phyloP scores from a whole-genome alignment of 2,113 vertebrate genomes.

The Donacobius atricapilla region DNA sequence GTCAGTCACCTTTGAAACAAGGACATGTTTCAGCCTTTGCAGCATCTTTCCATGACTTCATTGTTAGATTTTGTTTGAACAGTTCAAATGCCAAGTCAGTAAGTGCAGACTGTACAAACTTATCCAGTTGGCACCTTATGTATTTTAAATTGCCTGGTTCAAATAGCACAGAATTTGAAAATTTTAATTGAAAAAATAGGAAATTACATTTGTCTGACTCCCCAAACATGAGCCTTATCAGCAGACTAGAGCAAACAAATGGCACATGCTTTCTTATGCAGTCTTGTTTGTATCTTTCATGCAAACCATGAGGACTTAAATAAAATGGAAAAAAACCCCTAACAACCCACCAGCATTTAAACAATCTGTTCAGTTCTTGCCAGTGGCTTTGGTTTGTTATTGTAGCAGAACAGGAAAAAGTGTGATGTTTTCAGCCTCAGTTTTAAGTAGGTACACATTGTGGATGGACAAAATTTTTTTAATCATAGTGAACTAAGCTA shows the following conservation, averaged over 20 bases:
- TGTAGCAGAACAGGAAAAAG: not conserved
- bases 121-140: not conserved
- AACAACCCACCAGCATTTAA: not conserved
- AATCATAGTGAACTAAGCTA: not conserved
- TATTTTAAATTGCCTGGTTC: not conserved
- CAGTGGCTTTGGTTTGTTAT: not conserved
- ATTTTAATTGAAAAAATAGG: not conserved
- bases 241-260: not conserved
- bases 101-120: not conserved
- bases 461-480: not conserved
- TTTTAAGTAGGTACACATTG: not conserved
- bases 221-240: not conserved
- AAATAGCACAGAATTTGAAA: not conserved
- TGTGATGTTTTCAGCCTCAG: not conserved
- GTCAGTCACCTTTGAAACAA: constrained; percentile 11
- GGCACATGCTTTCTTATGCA: not conserved
- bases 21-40: not conserved
- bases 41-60: not conserved
- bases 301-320: not conserved
- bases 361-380: not conserved
- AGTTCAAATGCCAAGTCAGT: not conserved
- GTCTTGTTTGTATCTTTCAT: not conserved
- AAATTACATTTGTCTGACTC: not conserved
- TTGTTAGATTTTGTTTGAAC: constrained; percentile 17
- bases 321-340: not conserved